phyloP scores from a whole-genome alignment of 2,113 vertebrate species.

The Calidris pugnax region DNA sequence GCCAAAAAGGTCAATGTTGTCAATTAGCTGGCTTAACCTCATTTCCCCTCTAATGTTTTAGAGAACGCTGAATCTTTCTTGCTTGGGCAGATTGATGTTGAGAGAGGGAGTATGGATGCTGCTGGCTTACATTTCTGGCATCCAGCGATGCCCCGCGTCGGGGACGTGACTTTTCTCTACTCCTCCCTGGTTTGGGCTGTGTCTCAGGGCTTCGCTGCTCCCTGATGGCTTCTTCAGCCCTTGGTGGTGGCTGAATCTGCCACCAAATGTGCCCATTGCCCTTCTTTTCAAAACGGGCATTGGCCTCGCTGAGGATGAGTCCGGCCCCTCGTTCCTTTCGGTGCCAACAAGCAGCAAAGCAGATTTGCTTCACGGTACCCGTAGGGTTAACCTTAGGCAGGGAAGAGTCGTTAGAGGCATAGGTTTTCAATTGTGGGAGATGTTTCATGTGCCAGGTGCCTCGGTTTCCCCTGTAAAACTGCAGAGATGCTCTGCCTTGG shows the following conservation, averaged over 20 bases:
- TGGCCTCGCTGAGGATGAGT: background rate
- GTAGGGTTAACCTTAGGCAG: background rate
- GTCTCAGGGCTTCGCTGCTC: background rate
- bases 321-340: background rate
- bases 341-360: background rate
- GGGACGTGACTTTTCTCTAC: background rate
- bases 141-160: accelerated
- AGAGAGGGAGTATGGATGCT: background rate
- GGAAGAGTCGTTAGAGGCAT: background rate
- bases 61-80: background rate
- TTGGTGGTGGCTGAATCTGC: background rate
- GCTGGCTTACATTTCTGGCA: background rate
- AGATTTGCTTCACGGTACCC: background rate
- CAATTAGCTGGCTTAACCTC: constrained; percentile 62
- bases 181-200: background rate
- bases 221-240: background rate
- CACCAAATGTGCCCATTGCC: background rate
- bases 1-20: constrained; percentile 52
- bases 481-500: background rate
- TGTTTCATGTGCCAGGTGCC: constrained; percentile 27
- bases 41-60: constrained; percentile 24
- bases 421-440: background rate
- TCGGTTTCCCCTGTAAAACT: background rate
- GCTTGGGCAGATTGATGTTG: background rate
- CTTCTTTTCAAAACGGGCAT: background rate